Base-by-base conservation (phyloP, 1,140 invertebrate species). In the Carposina sasakii region DNA sequence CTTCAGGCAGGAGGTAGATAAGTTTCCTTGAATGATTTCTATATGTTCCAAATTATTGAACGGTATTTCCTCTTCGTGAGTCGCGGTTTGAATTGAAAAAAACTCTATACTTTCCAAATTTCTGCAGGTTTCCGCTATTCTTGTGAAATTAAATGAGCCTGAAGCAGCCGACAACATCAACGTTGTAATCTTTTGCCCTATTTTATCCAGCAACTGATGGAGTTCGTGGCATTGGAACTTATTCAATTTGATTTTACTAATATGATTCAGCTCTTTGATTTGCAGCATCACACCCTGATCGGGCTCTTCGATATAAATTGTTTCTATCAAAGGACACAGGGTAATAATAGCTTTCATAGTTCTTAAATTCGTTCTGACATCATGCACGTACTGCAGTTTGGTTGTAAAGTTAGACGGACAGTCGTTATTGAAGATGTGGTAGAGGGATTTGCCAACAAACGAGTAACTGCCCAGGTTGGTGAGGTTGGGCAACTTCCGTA, bases 401-500 rank as follows among this genome's bases (percentile, higher is more conserved):
- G 87, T 87, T 67, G 82, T 85, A 53, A 88, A 89, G 44, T 73
- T 67, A 2, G 79, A 69, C 9, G 81, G 77, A 55, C 79, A 84
- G 46, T 88, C 78, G 15, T 87, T 76, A 41, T 87, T 87, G 34
- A 85, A 71, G 2, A 90, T 71, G 42, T 87, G 76, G 40, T 85
- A 77, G 9, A 90, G 63, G 10, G 89, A 79, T 57, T 86, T 86
- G 1, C 90, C 90, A 15, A 90, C 88, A 60, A 87, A 90, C 0
- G 89, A 90, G 66, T 90, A 91, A 16, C 87, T 88, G 20, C 88
- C 87, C 9, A 91, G 67, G 19, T 87, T 88, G 12, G 86, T 87
- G 40, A 91, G 71, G 57, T 89, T 89, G 1, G 89, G 89, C 58
- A 90, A 82, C 57, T 86, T 73, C 55, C 85, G 78, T 41, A 91